Percentiles rank a stretch among this genome's conserved stretches.
phyloP scores from a whole-genome alignment of 2,797 vertebrate genomes.

The Dipus sagitta region DNA sequence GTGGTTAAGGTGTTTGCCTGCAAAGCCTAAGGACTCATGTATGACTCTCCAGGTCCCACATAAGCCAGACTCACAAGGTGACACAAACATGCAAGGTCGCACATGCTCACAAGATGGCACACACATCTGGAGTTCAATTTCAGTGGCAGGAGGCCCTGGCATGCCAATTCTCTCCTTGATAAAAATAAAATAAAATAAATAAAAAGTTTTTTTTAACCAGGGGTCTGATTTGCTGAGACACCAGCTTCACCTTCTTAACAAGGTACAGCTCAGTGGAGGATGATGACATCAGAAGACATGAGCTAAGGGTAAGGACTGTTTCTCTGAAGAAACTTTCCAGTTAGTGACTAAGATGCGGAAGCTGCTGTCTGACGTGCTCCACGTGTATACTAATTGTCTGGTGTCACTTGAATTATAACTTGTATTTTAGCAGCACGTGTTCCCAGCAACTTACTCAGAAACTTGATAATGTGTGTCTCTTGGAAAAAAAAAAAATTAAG shows the following conservation, averaged over 20 bases:
- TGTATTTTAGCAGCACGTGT: slow-evolving; percentile 45
- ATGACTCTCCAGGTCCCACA: no score
- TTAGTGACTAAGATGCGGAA: slow-evolving; percentile 81
- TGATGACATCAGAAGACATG: slow-evolving; percentile 92
- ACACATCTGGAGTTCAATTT: no score
- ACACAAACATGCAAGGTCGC: no score
- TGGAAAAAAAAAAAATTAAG: no score
- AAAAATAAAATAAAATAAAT: no score
- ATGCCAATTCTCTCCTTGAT: no score
- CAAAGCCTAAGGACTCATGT: no score
- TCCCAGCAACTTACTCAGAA: slow-evolving; percentile 59
- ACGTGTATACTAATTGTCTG: slow-evolving; percentile 63
- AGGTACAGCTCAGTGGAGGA: slow-evolving; percentile 94
- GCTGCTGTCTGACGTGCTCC: slow-evolving; percentile 82
- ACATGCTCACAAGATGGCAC: no score
- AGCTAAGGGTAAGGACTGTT: slow-evolving; percentile 92
- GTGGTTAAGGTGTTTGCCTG: no score
- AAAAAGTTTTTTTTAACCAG: slow-evolving; percentile 77
- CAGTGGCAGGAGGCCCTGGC: no score
- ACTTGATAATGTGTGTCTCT: slow-evolving; percentile 83
- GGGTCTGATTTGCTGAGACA: slow-evolving; percentile 95
- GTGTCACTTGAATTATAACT: slow-evolving; percentile 74
- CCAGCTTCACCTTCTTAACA: slow-evolving; percentile 94
- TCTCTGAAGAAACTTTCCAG: slow-evolving; percentile 85
- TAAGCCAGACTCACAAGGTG: no score